Evolutionary conservation across 1,140 invertebrate species (phyloP), one percentile per base, ranked within the genome.

Genomic region (Ostrea edulis): DNA sequence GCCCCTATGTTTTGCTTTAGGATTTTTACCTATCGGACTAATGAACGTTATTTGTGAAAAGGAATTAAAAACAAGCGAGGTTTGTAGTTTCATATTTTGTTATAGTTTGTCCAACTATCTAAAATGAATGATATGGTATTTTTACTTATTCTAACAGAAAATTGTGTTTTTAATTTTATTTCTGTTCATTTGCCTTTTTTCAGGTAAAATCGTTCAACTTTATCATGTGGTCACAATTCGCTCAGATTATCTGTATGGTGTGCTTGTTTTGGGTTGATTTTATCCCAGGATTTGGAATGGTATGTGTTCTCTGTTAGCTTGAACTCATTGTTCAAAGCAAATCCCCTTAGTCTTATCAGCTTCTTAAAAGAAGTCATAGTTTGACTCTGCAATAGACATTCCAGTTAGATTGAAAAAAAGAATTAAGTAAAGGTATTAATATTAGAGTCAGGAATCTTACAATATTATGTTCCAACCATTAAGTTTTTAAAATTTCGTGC

Each of bases 181-280:
- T n/a, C n/a, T n/a, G n/a, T n/a, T n/a, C n/a, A n/a, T n/a, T n/a
- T n/a, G n/a, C n/a, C n/a, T 86, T 22, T 44, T 90, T 89, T 17
- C 89, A 92, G 91, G 86, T 87, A 4, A 84, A 92, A 58, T 90
- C 90, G 12, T 87, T 92, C 9, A 89, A 87, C 52, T 91, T 91
- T 68, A 90, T 92, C 9, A 90, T 88, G 35, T 91, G 91, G 90
- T 84, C 86, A 20, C 89, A 91, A 25, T 82, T 91, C 20, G 90
- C 86, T 35, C 91, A 92, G 54, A 55, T 89, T 0, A 29, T 90
- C 20, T 87, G 87, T 14, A 86, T 91, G 58, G 51, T 90, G 17
- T 87, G 86, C 9, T 83, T 92, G 2, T 92, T 92, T 88, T 92
- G 91, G 92, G 87, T 88, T 0, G 91, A 92, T 53, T 91, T 92